These are phyloP conservation scores for Papilio glaucus DNA, from an alignment of 1,140 invertebrate genomes.

Conservation along the genomic window DNA sequence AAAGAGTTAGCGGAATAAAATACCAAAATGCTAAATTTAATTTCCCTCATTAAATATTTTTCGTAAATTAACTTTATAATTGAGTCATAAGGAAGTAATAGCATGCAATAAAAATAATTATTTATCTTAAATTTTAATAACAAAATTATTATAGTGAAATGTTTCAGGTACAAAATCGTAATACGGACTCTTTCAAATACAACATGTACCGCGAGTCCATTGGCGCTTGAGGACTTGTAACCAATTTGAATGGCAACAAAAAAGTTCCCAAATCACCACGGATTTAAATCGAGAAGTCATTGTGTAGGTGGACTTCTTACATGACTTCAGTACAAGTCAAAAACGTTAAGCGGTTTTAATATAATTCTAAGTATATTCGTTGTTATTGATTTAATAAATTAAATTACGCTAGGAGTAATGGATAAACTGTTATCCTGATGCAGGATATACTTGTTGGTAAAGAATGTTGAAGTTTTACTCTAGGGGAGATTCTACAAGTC, in stretches of 20 bases:
- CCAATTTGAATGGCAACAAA: slow-evolving; percentile 76
- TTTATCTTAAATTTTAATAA: neutral
- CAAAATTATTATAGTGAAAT: neutral
- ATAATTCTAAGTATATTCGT: neutral
- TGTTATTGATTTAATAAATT: no score
- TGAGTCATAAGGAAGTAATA: neutral
- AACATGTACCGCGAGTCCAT: neutral
- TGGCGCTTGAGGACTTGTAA: slow-evolving; percentile 39
- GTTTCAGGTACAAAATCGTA: neutral
- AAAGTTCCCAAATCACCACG: slow-evolving; percentile 71
- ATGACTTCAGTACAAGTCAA: slow-evolving; percentile 45
- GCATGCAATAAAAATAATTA: neutral
- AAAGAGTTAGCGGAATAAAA: neutral
- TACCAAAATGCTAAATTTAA: neutral
- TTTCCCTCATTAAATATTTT: neutral
- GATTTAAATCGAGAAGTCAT: slow-evolving; percentile 69
- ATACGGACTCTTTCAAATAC: neutral
- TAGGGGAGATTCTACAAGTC: no score
- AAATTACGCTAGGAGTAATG: no score
- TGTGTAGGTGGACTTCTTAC: slow-evolving; percentile 72
- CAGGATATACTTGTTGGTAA: no score
- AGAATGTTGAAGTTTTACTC: no score
- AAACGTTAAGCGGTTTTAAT: slow-evolving; percentile 30
- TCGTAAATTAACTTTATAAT: neutral
- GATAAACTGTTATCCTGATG: no score